A percentile compares a stretch with the other conserved stretches of the same genome.
Evolutionary conservation across 2,113 vertebrate genomes (phyloP).

Genomic region (Lycaon pictus): DNA sequence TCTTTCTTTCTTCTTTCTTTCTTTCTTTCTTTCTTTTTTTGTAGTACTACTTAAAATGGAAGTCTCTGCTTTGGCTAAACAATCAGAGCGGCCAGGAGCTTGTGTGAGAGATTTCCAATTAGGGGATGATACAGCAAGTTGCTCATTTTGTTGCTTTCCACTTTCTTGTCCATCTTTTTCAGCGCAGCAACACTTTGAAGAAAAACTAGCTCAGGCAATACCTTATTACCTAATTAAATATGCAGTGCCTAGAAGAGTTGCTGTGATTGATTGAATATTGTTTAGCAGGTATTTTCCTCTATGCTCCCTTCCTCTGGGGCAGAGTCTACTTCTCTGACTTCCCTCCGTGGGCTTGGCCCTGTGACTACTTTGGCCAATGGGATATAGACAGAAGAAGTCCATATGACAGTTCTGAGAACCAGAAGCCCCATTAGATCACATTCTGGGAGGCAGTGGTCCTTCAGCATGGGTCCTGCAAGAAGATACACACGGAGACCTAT

Average conservation of each 20-base stretch:
- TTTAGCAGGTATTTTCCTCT: neutral
- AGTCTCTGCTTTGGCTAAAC: no score
- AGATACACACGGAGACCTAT: neutral
- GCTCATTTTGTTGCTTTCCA: neutral
- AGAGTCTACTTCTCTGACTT: neutral
- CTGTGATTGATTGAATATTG: neutral
- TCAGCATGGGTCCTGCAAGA: neutral
- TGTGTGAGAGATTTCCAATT: neutral
- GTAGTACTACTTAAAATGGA: neutral
- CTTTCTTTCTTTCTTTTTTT: neutral
- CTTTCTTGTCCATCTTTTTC: neutral
- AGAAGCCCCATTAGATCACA: neutral
- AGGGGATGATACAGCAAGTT: neutral
- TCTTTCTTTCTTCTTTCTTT: no score
- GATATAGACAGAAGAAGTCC: neutral
- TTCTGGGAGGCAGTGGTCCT: neutral
- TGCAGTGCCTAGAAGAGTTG: neutral
- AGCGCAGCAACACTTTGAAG: neutral
- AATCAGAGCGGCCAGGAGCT: neutral
- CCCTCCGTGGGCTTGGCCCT: neutral
- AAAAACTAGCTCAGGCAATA: neutral
- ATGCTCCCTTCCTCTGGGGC: neutral
- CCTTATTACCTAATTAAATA: neutral
- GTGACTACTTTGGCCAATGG: neutral
- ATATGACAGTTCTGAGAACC: rapidly evolving